Percentiles rank a stretch among this genome's conserved stretches.
These are phyloP conservation scores for Spermophilus dauricus DNA, from an alignment of 2,113 vertebrate genomes.

Conservation along the genomic window DNA sequence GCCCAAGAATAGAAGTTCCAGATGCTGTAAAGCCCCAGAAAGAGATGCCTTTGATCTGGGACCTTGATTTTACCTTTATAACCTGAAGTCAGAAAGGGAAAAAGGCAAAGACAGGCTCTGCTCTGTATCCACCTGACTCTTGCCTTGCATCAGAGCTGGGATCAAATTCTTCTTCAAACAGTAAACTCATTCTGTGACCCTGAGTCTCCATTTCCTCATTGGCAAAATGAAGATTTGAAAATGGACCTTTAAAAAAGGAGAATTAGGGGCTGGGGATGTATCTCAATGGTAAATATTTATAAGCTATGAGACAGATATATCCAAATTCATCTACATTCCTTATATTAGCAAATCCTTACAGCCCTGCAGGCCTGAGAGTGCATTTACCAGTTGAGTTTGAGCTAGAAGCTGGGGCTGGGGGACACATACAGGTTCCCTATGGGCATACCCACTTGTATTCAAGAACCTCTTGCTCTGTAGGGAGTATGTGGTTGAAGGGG, in stretches of 20 bases:
- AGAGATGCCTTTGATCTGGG: background rate
- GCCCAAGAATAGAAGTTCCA: background rate
- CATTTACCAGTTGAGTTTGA: background rate
- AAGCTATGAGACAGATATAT: background rate
- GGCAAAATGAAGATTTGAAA: background rate
- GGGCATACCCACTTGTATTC: background rate
- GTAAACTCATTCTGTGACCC: background rate
- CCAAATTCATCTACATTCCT: background rate
- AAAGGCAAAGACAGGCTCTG: accelerated
- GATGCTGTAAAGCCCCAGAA: background rate
- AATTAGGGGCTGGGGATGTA: background rate
- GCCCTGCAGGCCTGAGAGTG: background rate
- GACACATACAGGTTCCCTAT: background rate
- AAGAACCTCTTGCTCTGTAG: background rate
- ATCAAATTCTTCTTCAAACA: background rate
- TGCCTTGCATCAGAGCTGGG: background rate
- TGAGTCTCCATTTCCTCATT: background rate
- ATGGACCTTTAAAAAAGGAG: background rate
- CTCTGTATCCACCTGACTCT: background rate
- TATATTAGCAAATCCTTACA: background rate
- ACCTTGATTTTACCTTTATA: background rate
- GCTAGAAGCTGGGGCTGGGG: background rate
- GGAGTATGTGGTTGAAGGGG: background rate
- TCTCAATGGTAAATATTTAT: background rate
- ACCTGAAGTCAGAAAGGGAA: background rate